phyloP scores from a whole-genome alignment of 2,113 vertebrate species.

The Cathartes aura region DNA sequence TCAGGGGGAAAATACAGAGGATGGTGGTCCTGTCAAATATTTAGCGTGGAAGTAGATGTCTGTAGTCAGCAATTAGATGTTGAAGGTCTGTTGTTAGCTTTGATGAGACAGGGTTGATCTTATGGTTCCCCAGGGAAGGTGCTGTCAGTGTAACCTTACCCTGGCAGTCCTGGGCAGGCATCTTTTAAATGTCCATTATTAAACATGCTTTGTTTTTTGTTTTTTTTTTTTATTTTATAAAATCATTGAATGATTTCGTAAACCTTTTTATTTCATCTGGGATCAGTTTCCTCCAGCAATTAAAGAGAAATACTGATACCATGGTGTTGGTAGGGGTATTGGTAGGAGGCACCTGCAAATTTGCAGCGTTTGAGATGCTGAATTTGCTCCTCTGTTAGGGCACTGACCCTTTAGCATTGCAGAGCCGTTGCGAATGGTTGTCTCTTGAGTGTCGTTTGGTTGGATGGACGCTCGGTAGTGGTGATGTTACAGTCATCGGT shows the following conservation, averaged over 20 bases:
- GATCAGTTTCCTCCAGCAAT: background rate
- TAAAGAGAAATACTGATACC: background rate
- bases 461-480: background rate
- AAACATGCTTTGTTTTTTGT: background rate
- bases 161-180: background rate
- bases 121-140: background rate
- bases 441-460: background rate
- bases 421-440: background rate
- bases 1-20: background rate
- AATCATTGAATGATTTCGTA: background rate
- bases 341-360: background rate
- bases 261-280: background rate
- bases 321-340: background rate
- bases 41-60: background rate
- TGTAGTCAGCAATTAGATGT: background rate
- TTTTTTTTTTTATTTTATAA: background rate
- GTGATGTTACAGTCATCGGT: background rate
- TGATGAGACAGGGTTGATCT: background rate
- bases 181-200: background rate
- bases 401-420: background rate
- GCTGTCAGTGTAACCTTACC: background rate
- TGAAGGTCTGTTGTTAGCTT: background rate
- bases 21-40: background rate
- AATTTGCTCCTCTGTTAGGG: background rate
- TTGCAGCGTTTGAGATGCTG: background rate